phyloP scores from a whole-genome alignment of 1,140 invertebrate genomes.

The Camponotus floridanus region DNA sequence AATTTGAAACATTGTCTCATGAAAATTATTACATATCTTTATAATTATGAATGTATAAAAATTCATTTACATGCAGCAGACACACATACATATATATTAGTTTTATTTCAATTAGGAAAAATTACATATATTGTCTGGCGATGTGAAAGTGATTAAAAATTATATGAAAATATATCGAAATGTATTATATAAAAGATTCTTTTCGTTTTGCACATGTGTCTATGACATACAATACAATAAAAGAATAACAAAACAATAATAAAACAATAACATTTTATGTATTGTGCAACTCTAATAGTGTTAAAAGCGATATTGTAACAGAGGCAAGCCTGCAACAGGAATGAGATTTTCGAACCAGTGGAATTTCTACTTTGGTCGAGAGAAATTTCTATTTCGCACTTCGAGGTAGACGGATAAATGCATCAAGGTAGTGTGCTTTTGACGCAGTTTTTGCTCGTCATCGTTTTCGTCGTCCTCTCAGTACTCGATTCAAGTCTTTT shows the following conservation, averaged over 20 bases:
- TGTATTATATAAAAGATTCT: background rate
- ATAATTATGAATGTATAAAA: too few species aligned
- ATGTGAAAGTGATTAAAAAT: background rate
- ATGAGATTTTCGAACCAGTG: conserved; percentile 17
- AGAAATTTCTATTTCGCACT: conserved; percentile 50
- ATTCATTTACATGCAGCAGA: too few species aligned
- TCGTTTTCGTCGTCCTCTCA: conserved; percentile 18
- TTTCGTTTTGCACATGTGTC: background rate
- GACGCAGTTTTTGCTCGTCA: conserved; percentile 39
- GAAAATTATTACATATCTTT: too few species aligned
- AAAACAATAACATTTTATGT: background rate
- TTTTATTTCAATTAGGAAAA: too few species aligned
- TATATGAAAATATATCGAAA: background rate
- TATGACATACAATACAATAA: background rate
- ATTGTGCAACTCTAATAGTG: background rate
- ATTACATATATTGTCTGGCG: too few species aligned
- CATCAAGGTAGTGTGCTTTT: conserved; percentile 16
- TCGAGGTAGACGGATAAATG: conserved; percentile 29
- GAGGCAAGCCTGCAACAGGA: background rate
- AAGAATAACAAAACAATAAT: background rate
- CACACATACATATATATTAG: too few species aligned
- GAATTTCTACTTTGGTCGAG: conserved; percentile 5
- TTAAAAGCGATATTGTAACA: conserved; percentile 17
- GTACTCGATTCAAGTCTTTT: conserved; percentile 34
- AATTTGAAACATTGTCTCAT: too few species aligned